phyloP scores from a whole-genome alignment of 2,888 invertebrate species.

The Agrotis clavis region DNA sequence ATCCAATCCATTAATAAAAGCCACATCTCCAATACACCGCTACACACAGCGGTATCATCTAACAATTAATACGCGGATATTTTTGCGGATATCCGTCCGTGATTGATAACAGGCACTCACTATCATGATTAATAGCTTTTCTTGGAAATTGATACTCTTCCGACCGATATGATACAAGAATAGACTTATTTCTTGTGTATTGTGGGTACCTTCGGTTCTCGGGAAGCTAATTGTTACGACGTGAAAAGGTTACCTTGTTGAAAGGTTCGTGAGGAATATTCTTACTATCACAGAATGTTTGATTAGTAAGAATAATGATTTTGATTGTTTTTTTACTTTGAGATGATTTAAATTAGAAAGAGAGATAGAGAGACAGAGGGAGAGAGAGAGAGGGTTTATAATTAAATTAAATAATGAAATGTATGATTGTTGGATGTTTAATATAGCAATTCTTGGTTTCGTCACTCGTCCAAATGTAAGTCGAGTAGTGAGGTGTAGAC shows the following conservation, averaged over 20 bases:
- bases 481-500: no score
- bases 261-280: no score
- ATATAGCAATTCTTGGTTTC: no score
- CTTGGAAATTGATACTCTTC: constrained; percentile 62
- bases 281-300: no score
- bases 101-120: constrained; percentile 62
- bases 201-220: constrained; percentile 31
- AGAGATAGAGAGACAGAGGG: no score
- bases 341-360: no score
- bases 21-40: constrained; percentile 12
- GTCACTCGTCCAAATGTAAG: no score
- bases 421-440: no score
- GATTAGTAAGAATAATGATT: no score
- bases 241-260: constrained; percentile 12
- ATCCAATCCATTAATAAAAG: constrained; percentile 38
- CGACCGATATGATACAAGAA: constrained; percentile 42
- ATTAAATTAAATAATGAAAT: no score
- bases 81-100: constrained; percentile 37
- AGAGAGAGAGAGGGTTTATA: no score
- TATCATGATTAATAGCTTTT: constrained; percentile 60
- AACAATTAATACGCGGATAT: constrained; percentile 61
- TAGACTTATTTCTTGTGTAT: constrained; percentile 43
- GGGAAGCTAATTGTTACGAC: constrained; percentile 37
- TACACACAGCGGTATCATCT: constrained; percentile 37
- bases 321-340: no score